Evolutionary conservation across 1,140 invertebrate species (phyloP).

Genomic region (Oncopodura yosiiana): DNA sequence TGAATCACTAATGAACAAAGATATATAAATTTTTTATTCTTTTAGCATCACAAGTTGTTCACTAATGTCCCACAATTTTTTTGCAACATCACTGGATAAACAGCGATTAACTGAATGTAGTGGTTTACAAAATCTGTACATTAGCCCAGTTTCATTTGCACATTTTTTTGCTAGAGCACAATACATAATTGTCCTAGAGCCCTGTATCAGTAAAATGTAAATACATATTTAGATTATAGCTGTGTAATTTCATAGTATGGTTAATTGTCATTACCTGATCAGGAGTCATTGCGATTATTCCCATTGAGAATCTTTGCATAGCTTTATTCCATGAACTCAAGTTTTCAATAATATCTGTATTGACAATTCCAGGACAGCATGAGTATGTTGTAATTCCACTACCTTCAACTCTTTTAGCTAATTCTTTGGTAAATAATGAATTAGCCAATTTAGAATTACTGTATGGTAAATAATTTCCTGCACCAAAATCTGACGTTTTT

Average conservation of each 20-base stretch:
- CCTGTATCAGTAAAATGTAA: no score
- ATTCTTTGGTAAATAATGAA: background rate
- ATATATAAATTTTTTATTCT: no score
- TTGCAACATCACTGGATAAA: constrained; percentile 35
- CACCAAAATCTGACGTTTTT: background rate
- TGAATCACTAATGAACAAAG: no score
- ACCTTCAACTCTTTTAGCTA: background rate
- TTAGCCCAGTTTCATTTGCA: constrained; percentile 52
- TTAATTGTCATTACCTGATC: no score
- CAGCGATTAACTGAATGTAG: constrained; percentile 35
- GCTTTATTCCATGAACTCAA: no score
- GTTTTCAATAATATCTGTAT: no score
- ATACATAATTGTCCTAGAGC: constrained; percentile 68
- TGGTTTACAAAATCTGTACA: constrained; percentile 42
- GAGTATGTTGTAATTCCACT: background rate
- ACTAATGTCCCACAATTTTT: constrained; percentile 44
- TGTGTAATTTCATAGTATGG: no score
- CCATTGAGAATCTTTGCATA: no score
- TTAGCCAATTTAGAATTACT: constrained; percentile 10
- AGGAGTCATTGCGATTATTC: no score
- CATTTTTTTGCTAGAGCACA: constrained; percentile 61
- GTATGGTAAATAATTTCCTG: background rate
- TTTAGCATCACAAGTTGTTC: constrained; percentile 17
- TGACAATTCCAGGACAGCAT: constrained; percentile 4
- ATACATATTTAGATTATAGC: no score